These are phyloP conservation scores for Limnephilus marmoratus DNA, from an alignment of 2,888 invertebrate species.

Conservation along the genomic window DNA sequence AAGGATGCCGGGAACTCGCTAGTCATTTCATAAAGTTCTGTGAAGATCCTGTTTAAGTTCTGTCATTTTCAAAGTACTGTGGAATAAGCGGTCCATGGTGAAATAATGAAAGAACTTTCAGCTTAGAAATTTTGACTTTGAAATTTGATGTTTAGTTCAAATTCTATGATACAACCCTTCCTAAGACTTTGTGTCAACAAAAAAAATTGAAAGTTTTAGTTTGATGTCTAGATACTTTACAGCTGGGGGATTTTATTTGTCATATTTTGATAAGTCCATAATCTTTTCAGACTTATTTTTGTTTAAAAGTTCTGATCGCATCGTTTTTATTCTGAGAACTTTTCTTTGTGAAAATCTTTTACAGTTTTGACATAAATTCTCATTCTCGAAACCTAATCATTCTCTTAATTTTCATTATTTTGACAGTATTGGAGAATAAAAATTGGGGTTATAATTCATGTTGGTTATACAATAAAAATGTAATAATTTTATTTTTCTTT, in stretches of 20 bases:
- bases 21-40: too few species aligned
- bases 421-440: neutral
- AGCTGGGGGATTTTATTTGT: neutral
- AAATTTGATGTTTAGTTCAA: too few species aligned
- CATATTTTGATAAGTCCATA: neutral
- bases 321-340: too few species aligned
- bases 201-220: neutral
- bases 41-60: too few species aligned
- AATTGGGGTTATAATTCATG: too few species aligned
- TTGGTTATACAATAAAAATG: neutral
- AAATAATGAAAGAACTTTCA: too few species aligned
- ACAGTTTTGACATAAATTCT: neutral
- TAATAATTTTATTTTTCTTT: neutral
- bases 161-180: too few species aligned
- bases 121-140: too few species aligned
- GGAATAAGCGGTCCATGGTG: too few species aligned
- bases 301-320: too few species aligned
- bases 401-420: neutral
- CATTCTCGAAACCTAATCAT: neutral
- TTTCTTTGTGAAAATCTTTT: neutral
- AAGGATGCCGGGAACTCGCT: too few species aligned
- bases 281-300: neutral
- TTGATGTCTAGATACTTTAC: neutral
- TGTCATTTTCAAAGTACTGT: too few species aligned
- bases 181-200: neutral